Percentiles rank a stretch among this genome's conserved stretches.
Evolutionary conservation across 2,888 invertebrate species (phyloP).

Genomic region (Zygothrica quintamaculata): DNA sequence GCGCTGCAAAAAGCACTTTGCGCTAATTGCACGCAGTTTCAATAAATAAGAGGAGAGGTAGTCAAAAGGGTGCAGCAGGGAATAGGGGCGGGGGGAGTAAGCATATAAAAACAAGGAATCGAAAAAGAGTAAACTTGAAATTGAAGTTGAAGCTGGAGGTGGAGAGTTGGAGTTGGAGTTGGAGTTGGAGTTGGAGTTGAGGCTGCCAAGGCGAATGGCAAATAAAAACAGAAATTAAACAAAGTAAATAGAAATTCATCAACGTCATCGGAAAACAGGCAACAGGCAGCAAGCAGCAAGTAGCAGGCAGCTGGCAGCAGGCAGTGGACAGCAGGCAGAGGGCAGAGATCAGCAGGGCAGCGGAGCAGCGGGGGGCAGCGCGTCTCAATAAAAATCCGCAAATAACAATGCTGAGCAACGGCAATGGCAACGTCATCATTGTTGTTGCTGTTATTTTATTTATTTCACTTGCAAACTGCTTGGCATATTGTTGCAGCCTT

Average conservation of each 20-base stretch:
- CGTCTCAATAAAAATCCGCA: conserved; percentile 2
- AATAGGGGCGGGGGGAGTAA: background rate
- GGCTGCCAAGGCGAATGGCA: conserved; percentile 75
- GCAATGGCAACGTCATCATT: background rate
- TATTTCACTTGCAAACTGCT: background rate
- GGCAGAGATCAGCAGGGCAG: background rate
- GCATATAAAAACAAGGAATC: background rate
- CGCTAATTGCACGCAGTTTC: conserved; percentile 77
- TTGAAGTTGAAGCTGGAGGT: background rate
- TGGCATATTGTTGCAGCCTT: background rate
- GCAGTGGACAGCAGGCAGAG: conserved; percentile 51
- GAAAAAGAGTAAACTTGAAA: background rate
- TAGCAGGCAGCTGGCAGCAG: conserved; percentile 31
- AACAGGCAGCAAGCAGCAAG: conserved; percentile 18
- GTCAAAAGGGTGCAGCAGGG: no score
- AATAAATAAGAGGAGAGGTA: conserved; percentile 20
- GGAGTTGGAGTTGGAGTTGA: conserved; percentile 25
- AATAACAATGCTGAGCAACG: conserved; percentile 1
- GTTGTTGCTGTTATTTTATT: no score
- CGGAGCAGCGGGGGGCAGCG: no score
- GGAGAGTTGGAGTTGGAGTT: background rate
- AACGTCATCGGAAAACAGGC: conserved; percentile 65
- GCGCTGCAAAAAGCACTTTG: conserved; percentile 69
- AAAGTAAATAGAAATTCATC: conserved; percentile 81
- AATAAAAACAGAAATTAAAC: conserved; percentile 79